Evolutionary conservation across 2,888 invertebrate species (phyloP).

Genomic region (Euplagia quadripunctaria): DNA sequence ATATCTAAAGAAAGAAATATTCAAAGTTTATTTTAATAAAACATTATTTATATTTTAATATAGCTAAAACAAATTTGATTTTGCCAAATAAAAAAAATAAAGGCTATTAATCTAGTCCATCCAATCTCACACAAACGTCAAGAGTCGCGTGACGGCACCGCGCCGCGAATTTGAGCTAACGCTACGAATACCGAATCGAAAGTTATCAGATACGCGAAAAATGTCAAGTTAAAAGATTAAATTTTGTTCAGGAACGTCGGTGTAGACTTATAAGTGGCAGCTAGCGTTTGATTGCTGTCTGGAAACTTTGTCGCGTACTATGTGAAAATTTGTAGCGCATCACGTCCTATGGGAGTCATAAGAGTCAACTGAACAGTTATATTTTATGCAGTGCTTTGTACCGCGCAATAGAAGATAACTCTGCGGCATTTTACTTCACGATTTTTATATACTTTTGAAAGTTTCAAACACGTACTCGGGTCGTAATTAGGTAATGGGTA

Average conservation of each 20-base stretch:
- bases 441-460: neutral
- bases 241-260: conserved; percentile 20
- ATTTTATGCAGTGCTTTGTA: conserved; percentile 14
- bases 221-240: conserved; percentile 24
- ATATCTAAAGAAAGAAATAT: too few species aligned
- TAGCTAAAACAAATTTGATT: conserved; percentile 10
- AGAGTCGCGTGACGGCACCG: conserved; percentile 40
- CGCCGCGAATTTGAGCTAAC: conserved; percentile 11
- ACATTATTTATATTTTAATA: too few species aligned
- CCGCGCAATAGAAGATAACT: neutral
- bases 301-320: conserved; percentile 19
- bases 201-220: conserved; percentile 34
- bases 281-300: conserved; percentile 20
- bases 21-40: too few species aligned
- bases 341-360: conserved; percentile 9
- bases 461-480: neutral
- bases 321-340: conserved; percentile 11
- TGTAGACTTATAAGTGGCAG: conserved; percentile 22
- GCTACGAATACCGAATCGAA: conserved; percentile 25
- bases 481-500: neutral
- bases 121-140: conserved; percentile 41
- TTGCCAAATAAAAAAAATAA: conserved; percentile 48
- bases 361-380: conserved; percentile 11
- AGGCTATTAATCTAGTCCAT: conserved; percentile 55
- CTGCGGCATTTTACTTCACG: neutral